Conservation (phyloP, 1,140 invertebrate species). For the Diploscapter pachys region DNA sequence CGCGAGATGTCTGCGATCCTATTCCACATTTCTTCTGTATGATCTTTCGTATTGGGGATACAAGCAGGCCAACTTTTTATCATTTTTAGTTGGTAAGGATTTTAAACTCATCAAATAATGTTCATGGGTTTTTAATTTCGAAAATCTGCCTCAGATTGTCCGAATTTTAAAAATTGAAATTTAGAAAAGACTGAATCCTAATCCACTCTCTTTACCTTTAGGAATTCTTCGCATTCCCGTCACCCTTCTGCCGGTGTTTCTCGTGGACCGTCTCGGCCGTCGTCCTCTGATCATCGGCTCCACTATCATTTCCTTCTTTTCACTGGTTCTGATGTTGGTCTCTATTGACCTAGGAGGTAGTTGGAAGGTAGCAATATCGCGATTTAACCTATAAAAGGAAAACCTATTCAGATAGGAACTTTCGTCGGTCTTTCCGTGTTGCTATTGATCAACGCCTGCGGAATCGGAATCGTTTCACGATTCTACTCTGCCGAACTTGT, state of each 20-base stretch:
- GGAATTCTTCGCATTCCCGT: conserved; percentile 39
- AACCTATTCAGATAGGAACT: conserved; percentile 25
- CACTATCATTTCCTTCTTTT: conserved; percentile 24
- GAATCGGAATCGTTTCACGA: conserved; percentile 39
- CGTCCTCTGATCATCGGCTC: conserved; percentile 34
- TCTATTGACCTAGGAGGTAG: conserved; percentile 26
- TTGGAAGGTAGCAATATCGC: conserved; percentile 33
- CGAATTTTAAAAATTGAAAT: not conserved
- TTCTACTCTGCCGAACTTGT: conserved; percentile 43
- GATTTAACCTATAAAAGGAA: not conserved
- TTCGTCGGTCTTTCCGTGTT: conserved; percentile 33
- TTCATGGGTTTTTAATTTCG: not conserved
- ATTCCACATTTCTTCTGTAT: conserved; percentile 37
- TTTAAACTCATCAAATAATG: not conserved
- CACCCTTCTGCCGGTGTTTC: conserved; percentile 39
- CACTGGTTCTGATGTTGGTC: conserved; percentile 29
- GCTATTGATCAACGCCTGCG: conserved; percentile 38
- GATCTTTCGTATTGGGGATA: not conserved
- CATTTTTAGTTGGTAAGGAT: conserved; percentile 1
- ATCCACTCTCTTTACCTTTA: conserved; percentile 8
- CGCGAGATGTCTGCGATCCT: conserved; percentile 39
- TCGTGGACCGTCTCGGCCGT: conserved; percentile 36
- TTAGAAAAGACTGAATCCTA: too few relatives aligned
- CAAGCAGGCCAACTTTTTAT: conserved; percentile 10
- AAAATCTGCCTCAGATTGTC: conserved; percentile 6